Conservation (phyloP, 2,113 vertebrate genomes). For the Madoqua kirkii region DNA sequence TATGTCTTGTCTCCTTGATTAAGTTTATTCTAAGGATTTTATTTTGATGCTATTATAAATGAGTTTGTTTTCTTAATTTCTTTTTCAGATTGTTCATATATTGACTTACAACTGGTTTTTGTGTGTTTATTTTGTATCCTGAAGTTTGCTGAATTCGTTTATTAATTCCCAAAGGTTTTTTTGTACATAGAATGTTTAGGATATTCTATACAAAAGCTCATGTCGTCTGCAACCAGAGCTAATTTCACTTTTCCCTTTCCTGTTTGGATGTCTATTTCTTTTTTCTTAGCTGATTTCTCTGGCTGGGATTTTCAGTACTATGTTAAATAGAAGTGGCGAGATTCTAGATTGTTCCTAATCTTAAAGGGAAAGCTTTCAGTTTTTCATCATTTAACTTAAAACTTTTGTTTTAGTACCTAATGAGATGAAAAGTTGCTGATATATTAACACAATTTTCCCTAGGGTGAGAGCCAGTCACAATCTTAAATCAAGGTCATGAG, state of each 20-base stretch:
- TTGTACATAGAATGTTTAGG: neutral
- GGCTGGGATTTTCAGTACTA: neutral
- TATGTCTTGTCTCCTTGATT: neutral
- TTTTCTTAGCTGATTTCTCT: neutral
- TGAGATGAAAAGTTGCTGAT: neutral
- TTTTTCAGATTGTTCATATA: neutral
- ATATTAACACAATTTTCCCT: neutral
- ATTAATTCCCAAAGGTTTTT: neutral
- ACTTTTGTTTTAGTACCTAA: neutral
- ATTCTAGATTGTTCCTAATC: neutral
- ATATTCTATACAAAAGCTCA: neutral
- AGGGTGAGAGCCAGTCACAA: neutral
- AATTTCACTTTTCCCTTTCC: neutral
- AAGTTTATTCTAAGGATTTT: neutral
- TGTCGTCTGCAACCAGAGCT: neutral
- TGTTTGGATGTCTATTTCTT: neutral
- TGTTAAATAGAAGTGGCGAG: neutral
- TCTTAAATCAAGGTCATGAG: neutral
- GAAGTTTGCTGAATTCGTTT: neutral
- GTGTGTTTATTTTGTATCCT: neutral
- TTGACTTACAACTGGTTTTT: neutral
- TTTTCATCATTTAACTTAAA: neutral
- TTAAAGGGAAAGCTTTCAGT: neutral
- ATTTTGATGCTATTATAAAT: neutral
- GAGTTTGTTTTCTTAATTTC: neutral